A percentile compares a stretch with the other conserved stretches of the same genome.
phyloP scores from a whole-genome alignment of 2,888 invertebrate species.

The Dryococelus australis region DNA sequence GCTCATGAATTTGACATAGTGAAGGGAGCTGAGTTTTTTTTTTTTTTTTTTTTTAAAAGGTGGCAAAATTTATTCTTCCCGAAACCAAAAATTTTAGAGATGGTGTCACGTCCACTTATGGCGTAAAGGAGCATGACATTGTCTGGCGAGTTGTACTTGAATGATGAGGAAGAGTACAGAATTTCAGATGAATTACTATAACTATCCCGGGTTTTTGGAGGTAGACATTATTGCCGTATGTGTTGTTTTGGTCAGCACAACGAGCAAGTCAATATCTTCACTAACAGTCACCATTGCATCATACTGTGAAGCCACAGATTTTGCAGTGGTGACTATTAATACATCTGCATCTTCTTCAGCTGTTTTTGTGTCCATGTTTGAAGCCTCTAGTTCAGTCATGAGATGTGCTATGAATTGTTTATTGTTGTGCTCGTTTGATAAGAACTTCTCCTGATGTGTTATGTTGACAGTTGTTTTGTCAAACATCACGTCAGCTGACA shows the following conservation, averaged over 20 bases:
- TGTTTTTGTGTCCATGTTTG: background rate
- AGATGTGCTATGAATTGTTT: background rate
- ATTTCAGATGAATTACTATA: background rate
- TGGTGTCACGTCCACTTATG: background rate
- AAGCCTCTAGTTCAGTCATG: background rate
- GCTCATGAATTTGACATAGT: background rate
- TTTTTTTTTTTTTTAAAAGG: background rate
- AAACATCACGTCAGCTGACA: background rate
- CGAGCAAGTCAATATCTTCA: constrained; percentile 5
- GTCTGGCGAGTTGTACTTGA: background rate
- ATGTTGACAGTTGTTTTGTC: background rate
- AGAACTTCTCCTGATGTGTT: background rate
- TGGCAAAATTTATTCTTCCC: background rate
- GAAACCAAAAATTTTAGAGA: background rate
- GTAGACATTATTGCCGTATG: background rate
- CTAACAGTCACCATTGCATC: background rate
- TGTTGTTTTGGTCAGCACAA: background rate
- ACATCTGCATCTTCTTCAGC: constrained; percentile 6
- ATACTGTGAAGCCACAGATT: background rate
- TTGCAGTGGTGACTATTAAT: background rate
- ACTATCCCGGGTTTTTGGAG: background rate
- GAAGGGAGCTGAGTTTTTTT: background rate
- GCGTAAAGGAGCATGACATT: background rate
- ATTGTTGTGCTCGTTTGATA: background rate
- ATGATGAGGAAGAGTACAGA: background rate